Conservation (phyloP, 2,113 vertebrate species). For the Azemiops feae region DNA sequence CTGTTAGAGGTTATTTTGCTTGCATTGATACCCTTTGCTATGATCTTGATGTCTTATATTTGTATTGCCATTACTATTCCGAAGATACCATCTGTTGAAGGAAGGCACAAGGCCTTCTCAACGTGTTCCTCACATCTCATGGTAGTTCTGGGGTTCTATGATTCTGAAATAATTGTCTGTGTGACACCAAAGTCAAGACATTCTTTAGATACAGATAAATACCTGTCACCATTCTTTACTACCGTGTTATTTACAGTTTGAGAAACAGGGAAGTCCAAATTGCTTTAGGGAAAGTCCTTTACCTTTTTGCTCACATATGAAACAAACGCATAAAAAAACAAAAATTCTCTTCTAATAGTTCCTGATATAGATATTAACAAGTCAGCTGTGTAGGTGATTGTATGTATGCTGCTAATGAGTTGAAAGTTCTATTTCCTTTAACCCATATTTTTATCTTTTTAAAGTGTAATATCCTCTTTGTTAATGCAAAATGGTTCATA, state of each 20-base stretch:
- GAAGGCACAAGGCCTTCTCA: conserved; percentile 53
- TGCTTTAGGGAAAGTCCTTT: conserved; percentile 15
- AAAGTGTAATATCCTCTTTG: not conserved
- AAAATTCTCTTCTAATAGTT: not conserved
- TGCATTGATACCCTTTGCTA: conserved; percentile 31
- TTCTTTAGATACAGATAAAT: conserved; percentile 38
- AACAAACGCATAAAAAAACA: not conserved
- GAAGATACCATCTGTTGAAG: conserved; percentile 26
- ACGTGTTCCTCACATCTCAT: conserved; percentile 52
- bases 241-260: conserved; percentile 56
- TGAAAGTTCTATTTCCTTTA: not conserved
- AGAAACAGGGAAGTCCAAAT: conserved; percentile 54
- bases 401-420: not conserved
- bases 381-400: not conserved
- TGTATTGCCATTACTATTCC: conserved; percentile 34
- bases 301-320: not conserved
- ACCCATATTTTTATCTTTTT: not conserved
- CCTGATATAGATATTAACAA: not conserved
- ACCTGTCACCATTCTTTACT: conserved; percentile 46
- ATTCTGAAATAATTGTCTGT: conserved; percentile 45
- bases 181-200: conserved; percentile 12
- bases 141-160: conserved; percentile 50
- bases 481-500: not conserved
- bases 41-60: conserved; percentile 24
- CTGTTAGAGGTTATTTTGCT: conserved; percentile 33